These are phyloP conservation scores for Patiria pectinifera DNA, from an alignment of 53 echinoderm and acorn worm genomes.

Conservation along the genomic window DNA sequence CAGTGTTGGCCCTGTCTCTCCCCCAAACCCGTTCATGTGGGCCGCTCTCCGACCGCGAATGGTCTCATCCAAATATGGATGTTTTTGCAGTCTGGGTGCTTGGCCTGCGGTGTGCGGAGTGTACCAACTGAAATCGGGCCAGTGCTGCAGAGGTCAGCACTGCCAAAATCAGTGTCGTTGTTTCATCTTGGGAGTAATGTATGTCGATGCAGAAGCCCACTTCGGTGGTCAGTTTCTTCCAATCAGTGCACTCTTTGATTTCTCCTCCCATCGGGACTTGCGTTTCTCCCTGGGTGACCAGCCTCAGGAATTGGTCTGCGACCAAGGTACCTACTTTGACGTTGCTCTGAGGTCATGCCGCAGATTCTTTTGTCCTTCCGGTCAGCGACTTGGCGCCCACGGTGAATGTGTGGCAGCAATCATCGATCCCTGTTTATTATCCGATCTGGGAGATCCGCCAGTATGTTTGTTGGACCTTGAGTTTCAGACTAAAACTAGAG, in stretches of 20 bases:
- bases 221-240: background rate
- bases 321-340: background rate
- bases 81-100: background rate
- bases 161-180: background rate
- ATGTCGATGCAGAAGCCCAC: no score
- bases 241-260: conserved; percentile 14
- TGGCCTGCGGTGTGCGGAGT: background rate
- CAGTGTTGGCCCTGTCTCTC: background rate
- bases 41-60: background rate
- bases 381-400: background rate
- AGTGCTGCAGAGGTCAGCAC: background rate
- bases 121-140: background rate
- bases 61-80: background rate
- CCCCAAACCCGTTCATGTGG: background rate
- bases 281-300: conserved; percentile 10
- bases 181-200: background rate
- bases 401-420: conserved; percentile 1
- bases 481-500: background rate
- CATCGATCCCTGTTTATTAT: background rate
- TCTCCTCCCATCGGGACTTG: background rate
- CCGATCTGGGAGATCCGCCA: background rate
- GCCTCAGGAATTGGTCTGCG: conserved; percentile 6
- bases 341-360: background rate
- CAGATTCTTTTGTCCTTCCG: background rate
- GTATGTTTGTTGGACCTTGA: background rate